phyloP scores from a whole-genome alignment of 2,888 invertebrate species.

The Smittia aterrima region DNA sequence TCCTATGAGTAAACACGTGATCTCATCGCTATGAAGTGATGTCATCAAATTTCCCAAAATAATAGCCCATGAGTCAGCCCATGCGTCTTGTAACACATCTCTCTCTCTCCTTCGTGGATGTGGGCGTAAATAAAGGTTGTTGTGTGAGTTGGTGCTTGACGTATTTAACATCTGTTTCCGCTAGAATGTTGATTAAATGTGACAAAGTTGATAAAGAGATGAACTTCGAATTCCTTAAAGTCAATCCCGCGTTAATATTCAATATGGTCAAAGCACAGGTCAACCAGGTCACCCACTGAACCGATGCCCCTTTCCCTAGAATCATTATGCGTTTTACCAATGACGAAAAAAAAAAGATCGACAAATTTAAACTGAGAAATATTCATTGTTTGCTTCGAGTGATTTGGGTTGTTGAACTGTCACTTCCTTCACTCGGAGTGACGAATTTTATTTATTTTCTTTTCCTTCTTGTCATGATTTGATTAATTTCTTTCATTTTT shows the following conservation, averaged over 20 bases:
- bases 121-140: neutral
- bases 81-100: slow-evolving; percentile 14
- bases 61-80: neutral
- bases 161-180: neutral
- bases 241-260: too few relatives aligned
- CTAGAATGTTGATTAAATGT: neutral
- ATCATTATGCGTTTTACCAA: slow-evolving; percentile 45
- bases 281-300: slow-evolving; percentile 42
- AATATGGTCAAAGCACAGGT: slow-evolving; percentile 41
- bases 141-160: neutral
- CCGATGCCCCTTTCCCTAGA: slow-evolving; percentile 43
- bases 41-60: neutral
- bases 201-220: neutral
- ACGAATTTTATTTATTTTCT: neutral
- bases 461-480: neutral
- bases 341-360: neutral
- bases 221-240: neutral
- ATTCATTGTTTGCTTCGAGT: too few relatives aligned
- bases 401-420: neutral
- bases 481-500: neutral
- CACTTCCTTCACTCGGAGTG: neutral
- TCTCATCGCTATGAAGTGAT: neutral
- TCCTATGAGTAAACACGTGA: slow-evolving; percentile 5
- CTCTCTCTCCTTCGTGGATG: neutral
- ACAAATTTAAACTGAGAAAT: neutral